These are phyloP conservation scores for Phymanthus crucifer DNA, from an alignment of 92 coral and sea anemone species.

Conservation along the genomic window DNA sequence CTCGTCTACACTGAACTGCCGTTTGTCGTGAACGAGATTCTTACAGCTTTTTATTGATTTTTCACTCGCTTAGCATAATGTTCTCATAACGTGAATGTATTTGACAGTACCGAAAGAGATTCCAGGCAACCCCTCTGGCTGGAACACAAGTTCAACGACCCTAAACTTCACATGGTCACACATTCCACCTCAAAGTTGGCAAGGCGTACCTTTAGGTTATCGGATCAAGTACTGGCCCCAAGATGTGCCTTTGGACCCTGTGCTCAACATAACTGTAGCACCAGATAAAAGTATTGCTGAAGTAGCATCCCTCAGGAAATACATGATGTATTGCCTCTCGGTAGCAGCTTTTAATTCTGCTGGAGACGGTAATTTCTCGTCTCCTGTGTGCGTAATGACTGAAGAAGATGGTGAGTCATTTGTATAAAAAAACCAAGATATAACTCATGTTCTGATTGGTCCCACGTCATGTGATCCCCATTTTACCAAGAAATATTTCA, in stretches of 20 bases:
- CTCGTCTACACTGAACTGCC: no score
- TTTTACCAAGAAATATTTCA: background rate
- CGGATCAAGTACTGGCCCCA: slow-evolving; percentile 34
- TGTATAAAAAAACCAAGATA: background rate
- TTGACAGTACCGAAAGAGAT: slow-evolving; percentile 36
- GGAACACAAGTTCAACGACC: slow-evolving; percentile 39
- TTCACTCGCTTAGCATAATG: background rate
- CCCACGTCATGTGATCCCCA: background rate
- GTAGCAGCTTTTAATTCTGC: slow-evolving; percentile 17
- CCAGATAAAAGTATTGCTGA: slow-evolving; percentile 1
- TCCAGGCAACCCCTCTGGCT: slow-evolving; percentile 25
- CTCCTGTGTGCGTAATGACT: slow-evolving; percentile 29
- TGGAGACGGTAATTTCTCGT: slow-evolving; percentile 31
- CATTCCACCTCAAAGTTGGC: slow-evolving; percentile 14
- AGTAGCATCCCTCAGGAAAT: slow-evolving; percentile 20
- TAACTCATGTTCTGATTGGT: background rate
- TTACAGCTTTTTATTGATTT: background rate
- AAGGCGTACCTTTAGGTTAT: slow-evolving; percentile 34
- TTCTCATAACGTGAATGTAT: background rate
- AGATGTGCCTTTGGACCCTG: slow-evolving; percentile 25
- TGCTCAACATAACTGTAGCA: slow-evolving; percentile 17
- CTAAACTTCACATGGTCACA: slow-evolving; percentile 41
- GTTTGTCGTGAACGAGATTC: no score
- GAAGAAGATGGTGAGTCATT: slow-evolving; percentile 27
- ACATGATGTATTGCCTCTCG: slow-evolving; percentile 18